Percentiles rank a stretch among this genome's conserved stretches.
These are phyloP conservation scores for Todiramphus chloris DNA, from an alignment of 2,113 vertebrate genomes.

Conservation along the genomic window DNA sequence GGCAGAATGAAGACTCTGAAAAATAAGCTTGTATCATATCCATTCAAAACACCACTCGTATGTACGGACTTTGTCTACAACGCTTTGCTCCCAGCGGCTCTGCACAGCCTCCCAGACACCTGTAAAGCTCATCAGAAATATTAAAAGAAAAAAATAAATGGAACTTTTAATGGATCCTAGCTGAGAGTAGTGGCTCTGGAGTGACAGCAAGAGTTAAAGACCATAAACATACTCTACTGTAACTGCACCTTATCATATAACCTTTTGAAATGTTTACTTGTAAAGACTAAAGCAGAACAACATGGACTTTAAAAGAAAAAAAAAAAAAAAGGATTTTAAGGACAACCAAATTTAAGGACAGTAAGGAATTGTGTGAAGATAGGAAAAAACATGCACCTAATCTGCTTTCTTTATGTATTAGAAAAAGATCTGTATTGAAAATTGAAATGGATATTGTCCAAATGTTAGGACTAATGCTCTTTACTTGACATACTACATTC, in stretches of 20 bases:
- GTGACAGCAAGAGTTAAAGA: neutral
- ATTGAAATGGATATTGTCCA: neutral
- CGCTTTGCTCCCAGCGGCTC: neutral
- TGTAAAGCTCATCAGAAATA: neutral
- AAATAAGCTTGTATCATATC: neutral
- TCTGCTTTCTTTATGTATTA: neutral
- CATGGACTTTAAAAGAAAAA: too few species aligned
- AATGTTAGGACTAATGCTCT: neutral
- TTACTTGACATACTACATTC: neutral
- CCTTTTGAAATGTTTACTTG: neutral
- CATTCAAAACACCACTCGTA: neutral
- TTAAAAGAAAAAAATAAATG: neutral
- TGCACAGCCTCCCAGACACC: neutral
- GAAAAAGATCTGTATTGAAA: neutral
- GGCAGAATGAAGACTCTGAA: neutral
- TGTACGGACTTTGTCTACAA: neutral
- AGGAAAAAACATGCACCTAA: neutral
- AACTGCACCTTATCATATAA: neutral
- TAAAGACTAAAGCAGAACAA: neutral
- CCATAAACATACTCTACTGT: neutral
- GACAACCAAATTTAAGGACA: neutral
- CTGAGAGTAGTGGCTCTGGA: neutral
- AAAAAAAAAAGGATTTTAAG: neutral
- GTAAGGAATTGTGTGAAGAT: neutral
- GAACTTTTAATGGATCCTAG: neutral